Evolutionary conservation across 1,140 invertebrate genomes (phyloP), one percentile per base, ranked within the genome.

Genomic region (Phortica variegata): DNA sequence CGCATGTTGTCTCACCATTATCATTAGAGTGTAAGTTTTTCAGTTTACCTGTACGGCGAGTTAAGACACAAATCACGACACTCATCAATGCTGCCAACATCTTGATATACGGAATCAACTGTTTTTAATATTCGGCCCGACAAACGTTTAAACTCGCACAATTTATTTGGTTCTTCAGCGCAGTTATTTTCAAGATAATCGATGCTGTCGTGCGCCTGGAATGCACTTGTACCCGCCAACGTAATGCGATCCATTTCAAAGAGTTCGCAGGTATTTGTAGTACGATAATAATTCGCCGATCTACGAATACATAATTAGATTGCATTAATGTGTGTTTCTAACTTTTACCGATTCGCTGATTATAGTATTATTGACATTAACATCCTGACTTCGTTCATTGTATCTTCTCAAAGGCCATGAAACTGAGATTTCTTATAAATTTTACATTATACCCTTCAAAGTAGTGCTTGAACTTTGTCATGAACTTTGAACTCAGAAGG

Each of bases 141-240:
- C 56, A 94, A 80, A 60, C 91, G 91, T 71, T 93, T 91, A 78
- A 95, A 95, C 71, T 95, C 91, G 77, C 93, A 96, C 33, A 95
- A 78, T 76, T 92, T 92, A 12, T 89, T 88, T 2, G 91, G 90
- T 69, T 93, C 90, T 56, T 91, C 88, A 8, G 91, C 88, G 73
- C 91, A 95, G 75, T 93, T 91, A 72, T 92, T 92, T 69, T 95
- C 91, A 71, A 93, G 82, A 76, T 93, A 94, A 61, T 94, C 91
- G 47, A 81, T 80, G 54, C 85, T 85, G 61, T 87, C 84, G 20
- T 84, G 82, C 9, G 80, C 65, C 75, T 89, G 85, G 77, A 91
- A 89, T 32, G 84, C 81, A 43, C 80, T 85, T 17, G 85, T 87
- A 54, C 87, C 89, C 15, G 87, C 90, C 43, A 92, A 81, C 18